Base-by-base conservation (phyloP, 1,140 invertebrate genomes). In the Diorhabda sublineata region DNA sequence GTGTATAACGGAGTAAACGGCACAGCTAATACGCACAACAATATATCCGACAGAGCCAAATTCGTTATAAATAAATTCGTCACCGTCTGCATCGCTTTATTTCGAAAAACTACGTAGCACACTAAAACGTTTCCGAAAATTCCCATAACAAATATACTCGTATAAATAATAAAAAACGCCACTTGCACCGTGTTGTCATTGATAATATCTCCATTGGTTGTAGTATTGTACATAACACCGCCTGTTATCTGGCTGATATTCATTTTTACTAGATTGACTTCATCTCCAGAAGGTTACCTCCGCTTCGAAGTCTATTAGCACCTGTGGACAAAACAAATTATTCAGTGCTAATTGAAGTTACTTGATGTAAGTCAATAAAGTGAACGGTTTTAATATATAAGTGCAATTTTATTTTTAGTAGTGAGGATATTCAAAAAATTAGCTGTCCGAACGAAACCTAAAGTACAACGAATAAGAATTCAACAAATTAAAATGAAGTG, bases 11-110 rank as follows among this genome's bases (percentile, higher is more conserved):
- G 94, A 0, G 96, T 98, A 77, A 98, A 95, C 2, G 96, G 97
- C n/a, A 98, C 94, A 0, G 95, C 94, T 70, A 98, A 86, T 2
- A 93, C 85, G 78, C 96, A 98, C 61, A 99, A 85, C 7, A 99
- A 80, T 64, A 99, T 94, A 80, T 99, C 97, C 9, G 95, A 96
- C 7, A 98, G 83, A 1, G 97, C 97, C 66, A 99, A 82, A 81
- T 98, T 99, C 26, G 94, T 94, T 74, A 99, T 99, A 82, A 99
- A 99, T 58, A 97, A 89, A 82, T 99, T 99, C 9, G 97, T 99
- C 1, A 98, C 97, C 0, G 96, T 98, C 80, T 97, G 96, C 97
- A 99, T 99, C 56, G 92, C 89, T 60, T 90, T 89, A 80, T 98
- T 98, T 7, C 92, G 86, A 2, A 92, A 86, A 0, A 99, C 96